These are phyloP conservation scores for Labrus mixtus DNA, from an alignment of 2,113 vertebrate species.

Conservation along the genomic window DNA sequence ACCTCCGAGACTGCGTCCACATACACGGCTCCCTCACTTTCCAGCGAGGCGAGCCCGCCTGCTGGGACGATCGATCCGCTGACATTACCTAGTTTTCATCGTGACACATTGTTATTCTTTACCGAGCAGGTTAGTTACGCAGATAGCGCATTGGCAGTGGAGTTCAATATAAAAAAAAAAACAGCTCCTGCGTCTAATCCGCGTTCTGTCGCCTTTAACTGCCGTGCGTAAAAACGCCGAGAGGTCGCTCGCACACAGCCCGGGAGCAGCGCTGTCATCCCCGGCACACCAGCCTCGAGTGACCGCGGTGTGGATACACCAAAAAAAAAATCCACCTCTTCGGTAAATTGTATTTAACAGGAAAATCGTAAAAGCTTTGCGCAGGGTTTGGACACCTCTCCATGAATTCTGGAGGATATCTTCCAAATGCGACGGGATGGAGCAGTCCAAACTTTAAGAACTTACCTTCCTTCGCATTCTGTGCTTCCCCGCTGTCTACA, in stretches of 20 bases:
- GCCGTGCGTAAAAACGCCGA: constrained; percentile 60
- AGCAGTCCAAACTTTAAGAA: constrained; percentile 79
- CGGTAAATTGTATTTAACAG: background rate
- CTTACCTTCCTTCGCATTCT: constrained; percentile 98
- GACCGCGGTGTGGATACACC: background rate
- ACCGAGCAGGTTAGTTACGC: background rate
- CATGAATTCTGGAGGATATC: constrained; percentile 15
- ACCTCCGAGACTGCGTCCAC: constrained; percentile 36
- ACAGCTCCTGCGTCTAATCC: constrained; percentile 1
- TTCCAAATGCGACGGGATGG: constrained; percentile 33
- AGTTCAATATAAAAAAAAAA: background rate
- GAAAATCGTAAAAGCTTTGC: no score
- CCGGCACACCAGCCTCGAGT: constrained; percentile 8
- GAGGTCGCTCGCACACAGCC: constrained; percentile 32
- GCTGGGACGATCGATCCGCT: constrained; percentile 39
- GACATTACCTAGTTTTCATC: background rate
- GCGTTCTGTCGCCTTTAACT: background rate
- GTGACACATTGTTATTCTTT: constrained; percentile 26
- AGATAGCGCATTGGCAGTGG: background rate
- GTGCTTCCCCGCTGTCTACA: constrained; percentile 88
- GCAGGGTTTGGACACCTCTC: constrained; percentile 26
- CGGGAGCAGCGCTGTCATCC: constrained; percentile 37
- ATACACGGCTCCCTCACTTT: constrained; percentile 22
- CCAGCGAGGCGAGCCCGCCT: background rate
- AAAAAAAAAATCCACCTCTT: background rate